Evolutionary conservation across 2,888 invertebrate species (phyloP), one percentile per base, ranked within the genome.

Genomic region (Hylaea fasciaria): DNA sequence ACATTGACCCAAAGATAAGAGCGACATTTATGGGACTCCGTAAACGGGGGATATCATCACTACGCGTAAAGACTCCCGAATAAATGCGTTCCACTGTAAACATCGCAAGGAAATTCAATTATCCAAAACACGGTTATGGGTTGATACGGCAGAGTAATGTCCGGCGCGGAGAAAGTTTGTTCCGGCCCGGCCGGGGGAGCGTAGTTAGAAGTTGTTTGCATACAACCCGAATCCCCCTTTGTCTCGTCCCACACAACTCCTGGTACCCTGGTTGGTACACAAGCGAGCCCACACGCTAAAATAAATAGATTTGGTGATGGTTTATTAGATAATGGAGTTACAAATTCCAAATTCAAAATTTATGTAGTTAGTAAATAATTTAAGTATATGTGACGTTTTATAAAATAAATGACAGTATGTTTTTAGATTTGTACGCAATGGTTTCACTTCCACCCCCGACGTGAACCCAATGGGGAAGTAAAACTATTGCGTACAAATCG

Each of bases 171-270:
- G 53, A 65, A 64, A 68, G 66, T 66, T 59, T 39, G 52, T 52
- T 56, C 61, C 56, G 52, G 52, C 46, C 46, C 16, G 46, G 55
- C 61, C 32, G 43, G 48, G 71, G 70, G 65, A 64, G 66, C 73
- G 72, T 72, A 72, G 76, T 79, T 79, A 73, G 63, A 64, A 71
- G 70, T 81, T 83, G 82, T 83, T 84, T 83, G 82, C 80, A 81
- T 83, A 79, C 77, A 74, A 66, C 74, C 76, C 76, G 46, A 64
- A 74, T 66, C 65, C 71, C 73, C 57, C 55, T 69, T 64, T 63
- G 64, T 65, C 62, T 56, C 56, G 50, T 59, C 56, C 64, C 59
- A 62, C 61, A 64, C 61, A 63, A 68, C 55, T 64, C 59, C 67
- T 48, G 41, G 49, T 48, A 50, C 50, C 58, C 50, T 54, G 57